Evolutionary conservation across 2,888 invertebrate species (phyloP), one percentile per base, ranked within the genome.

Genomic region (Sympetrum striolatum): DNA sequence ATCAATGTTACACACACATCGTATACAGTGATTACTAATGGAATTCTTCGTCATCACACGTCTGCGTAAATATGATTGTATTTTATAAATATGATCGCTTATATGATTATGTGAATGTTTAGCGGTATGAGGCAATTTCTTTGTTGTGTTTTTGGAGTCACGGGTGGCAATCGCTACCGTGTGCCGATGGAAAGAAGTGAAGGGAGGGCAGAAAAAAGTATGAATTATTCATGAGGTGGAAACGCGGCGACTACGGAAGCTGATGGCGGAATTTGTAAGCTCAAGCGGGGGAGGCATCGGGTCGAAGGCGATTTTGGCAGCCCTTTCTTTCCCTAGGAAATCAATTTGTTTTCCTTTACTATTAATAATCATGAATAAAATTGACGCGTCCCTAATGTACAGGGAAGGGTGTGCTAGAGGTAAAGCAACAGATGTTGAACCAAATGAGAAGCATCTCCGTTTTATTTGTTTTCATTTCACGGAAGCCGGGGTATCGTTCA

Each of bases 321-420:
- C n/a, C 64, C 64, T 64, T 73, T 73, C 73, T 73, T 31, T 73
- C 31, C 73, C 25, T 31, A 73, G 73, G 73, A n/a, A 86, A 86
- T 86, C 86, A 86, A 86, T 86, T 86, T 86, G 86, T 86, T 86
- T 60, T 31, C 60, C 86, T 86, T 58, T 60, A 10, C 86, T 86
- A 86, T 86, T 86, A 86, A 60, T 86, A 86, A 86, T 37, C 86
- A 86, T 64, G 86, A 86, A 86, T 86, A 64, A 64, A 86, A 86
- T 86, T 60, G 86, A 64, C 86, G 35, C 53, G 2, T 2, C 58
- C 37, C n/a, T 48, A 60, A 86, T 60, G n/a, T 86, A 86, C 64
- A n/a, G 86, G 60, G 53, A 86, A 60, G 37, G n/a, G 39, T 31
- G 4, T 15, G 35, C 8, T 44, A 80, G n/a, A n/a, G 80, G 37